Evolutionary conservation across 2,113 vertebrate genomes (phyloP), one percentile per base, ranked within the genome.

Genomic region (Suncus etruscus): DNA sequence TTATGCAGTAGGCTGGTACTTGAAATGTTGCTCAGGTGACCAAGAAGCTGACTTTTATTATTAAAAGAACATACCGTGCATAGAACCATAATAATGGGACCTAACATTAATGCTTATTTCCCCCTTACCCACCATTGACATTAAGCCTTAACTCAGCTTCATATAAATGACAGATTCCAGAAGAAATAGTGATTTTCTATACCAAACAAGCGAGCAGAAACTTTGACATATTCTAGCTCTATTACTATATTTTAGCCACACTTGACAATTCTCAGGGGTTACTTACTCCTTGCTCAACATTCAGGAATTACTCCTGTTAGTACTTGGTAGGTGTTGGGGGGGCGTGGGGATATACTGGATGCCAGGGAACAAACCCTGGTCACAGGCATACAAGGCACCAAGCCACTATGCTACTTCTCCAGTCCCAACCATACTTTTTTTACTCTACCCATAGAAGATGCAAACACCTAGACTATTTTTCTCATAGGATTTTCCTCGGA

Each of bases 11-110:
- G 15, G 39, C 50, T 8, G 83, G 63, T 2, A n/a, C 31, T 1
- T 68, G 25, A 75, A 89, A 74, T 29, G 24, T 47, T 74, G 25
- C 65, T 16, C 14, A 22, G 27, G 24, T 69, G 78, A 68, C 27
- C 15, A 9, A 90, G 39, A 81, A 69, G n/a, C 48, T 86, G 66
- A 86, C 74, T 92, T 85, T 70, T 16, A 70, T 39, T 22, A 87
- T 61, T 70, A 75, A 91, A 45, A 22, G n/a, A 14, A 54, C 3
- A 8, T 22, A 24, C 20, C 12, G 48, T 22, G 39, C 32, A 82
- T 3, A 54, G 73, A 22, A 29, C 45, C 22, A 84, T 0, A 76
- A 45, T 74, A 2, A 81, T 65, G 15, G 29, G 20, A 24, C 22
- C 6, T 18, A 10, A 32, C 14, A 86, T 54, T 81, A 58, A 66